Evolutionary conservation across 92 coral and sea anemone species (phyloP).

Genomic region (Ricordea florida): DNA sequence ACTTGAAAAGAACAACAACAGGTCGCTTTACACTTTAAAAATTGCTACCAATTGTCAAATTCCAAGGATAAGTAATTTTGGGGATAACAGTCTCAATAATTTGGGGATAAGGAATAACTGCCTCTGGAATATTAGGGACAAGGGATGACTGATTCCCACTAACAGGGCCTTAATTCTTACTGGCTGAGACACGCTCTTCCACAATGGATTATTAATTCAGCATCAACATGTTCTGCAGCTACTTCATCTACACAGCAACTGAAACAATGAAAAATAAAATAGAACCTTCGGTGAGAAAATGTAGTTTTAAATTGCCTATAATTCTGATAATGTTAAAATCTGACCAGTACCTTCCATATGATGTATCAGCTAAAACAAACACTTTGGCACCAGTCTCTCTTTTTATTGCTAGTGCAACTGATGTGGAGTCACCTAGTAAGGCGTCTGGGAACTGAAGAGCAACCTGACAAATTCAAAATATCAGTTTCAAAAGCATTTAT

Average conservation of each 20-base stretch:
- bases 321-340: background rate
- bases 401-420: slow-evolving; percentile 75
- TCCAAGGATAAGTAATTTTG: too few relatives aligned
- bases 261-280: background rate
- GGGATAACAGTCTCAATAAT: too few relatives aligned
- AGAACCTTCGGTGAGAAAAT: background rate
- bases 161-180: too few relatives aligned
- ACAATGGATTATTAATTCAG: slow-evolving; percentile 89
- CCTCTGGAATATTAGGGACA: too few relatives aligned
- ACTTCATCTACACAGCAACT: slow-evolving; percentile 99
- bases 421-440: slow-evolving; percentile 74
- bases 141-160: too few relatives aligned
- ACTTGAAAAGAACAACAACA: too few relatives aligned
- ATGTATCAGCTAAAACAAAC: slow-evolving; percentile 91
- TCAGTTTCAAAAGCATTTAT: too few relatives aligned
- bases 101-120: too few relatives aligned
- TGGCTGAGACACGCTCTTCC: slow-evolving; percentile 91
- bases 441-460: slow-evolving; percentile 97
- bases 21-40: too few relatives aligned
- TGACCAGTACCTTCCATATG: slow-evolving; percentile 84
- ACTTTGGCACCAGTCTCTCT: slow-evolving; percentile 52
- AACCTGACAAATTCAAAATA: slow-evolving; percentile 40
- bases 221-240: slow-evolving; percentile 92
- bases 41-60: too few relatives aligned
- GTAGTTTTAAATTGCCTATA: background rate